phyloP scores from a whole-genome alignment of 2,797 vertebrate species.

The Sebastes matsubarae region DNA sequence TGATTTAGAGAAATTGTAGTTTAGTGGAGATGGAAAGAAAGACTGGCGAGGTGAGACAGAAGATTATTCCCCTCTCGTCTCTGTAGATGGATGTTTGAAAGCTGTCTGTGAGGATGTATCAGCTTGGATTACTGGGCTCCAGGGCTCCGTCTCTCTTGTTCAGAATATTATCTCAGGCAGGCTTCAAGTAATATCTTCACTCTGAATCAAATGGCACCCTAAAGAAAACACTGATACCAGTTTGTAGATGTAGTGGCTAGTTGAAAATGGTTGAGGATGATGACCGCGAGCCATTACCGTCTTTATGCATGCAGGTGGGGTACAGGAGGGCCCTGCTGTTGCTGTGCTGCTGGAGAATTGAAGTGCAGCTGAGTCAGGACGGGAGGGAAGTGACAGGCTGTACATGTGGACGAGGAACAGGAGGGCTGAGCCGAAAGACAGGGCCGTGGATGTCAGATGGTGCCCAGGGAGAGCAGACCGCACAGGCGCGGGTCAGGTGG shows the following conservation, averaged over 20 bases:
- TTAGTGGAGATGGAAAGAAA: constrained; percentile 8
- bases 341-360: not conserved
- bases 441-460: constrained; percentile 40
- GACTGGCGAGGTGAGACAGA: constrained; percentile 14
- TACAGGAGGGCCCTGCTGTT: not conserved
- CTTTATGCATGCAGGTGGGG: constrained; percentile 5
- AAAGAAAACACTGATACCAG: not conserved
- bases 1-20: constrained; percentile 1
- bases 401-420: constrained; percentile 17
- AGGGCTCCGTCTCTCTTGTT: constrained; percentile 34
- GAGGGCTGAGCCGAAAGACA: constrained; percentile 18
- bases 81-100: constrained; percentile 38
- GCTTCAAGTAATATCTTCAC: constrained; percentile 44
- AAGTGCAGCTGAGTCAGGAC: constrained; percentile 6
- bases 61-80: constrained; percentile 34
- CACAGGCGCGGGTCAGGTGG: constrained; percentile 45
- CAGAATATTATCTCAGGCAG: constrained; percentile 50
- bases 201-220: constrained; percentile 43
- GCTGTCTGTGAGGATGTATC: constrained; percentile 42
- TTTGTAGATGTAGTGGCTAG: not conserved
- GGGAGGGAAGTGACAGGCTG: constrained; percentile 31
- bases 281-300: not conserved
- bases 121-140: constrained; percentile 48
- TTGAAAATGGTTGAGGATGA: not conserved
- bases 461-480: constrained; percentile 38